Percentiles rank a stretch among this genome's conserved stretches.
Conservation (phyloP, 2,113 vertebrate species). For the Ovibos moschatus region DNA sequence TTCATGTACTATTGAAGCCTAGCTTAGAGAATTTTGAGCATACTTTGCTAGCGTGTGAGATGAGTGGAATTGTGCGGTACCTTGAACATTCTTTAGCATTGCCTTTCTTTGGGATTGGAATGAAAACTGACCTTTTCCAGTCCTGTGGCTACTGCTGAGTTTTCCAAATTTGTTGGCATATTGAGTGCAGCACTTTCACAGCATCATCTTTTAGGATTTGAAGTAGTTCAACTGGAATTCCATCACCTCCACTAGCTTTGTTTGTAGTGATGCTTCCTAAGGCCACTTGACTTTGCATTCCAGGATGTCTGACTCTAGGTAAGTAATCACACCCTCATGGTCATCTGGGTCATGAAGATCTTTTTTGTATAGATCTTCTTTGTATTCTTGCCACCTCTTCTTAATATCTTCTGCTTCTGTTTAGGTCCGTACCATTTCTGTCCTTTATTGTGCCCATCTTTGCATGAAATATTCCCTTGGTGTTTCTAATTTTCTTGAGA, state of each 20-base stretch:
- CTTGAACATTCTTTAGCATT: not conserved
- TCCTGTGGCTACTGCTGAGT: not conserved
- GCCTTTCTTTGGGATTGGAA: not conserved
- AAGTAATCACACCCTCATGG: not conserved
- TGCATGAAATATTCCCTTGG: not conserved
- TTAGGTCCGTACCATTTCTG: not conserved
- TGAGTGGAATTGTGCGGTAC: not conserved
- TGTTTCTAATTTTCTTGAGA: not conserved
- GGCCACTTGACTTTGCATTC: not conserved
- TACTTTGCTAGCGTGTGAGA: not conserved
- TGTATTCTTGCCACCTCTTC: not conserved
- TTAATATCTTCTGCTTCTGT: not conserved
- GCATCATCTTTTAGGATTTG: not conserved
- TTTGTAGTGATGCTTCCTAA: not conserved
- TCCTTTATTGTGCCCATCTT: not conserved
- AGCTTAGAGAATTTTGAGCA: not conserved
- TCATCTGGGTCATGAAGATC: not conserved
- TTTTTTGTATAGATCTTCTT: not conserved
- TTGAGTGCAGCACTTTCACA: not conserved
- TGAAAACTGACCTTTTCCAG: not conserved
- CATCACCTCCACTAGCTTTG: not conserved
- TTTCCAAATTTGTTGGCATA: not conserved
- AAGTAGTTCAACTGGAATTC: not conserved
- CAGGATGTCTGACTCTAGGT: not conserved
- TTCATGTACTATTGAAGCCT: not conserved